phyloP scores from a whole-genome alignment of 1,140 invertebrate genomes.

The Bombus soroeensis region DNA sequence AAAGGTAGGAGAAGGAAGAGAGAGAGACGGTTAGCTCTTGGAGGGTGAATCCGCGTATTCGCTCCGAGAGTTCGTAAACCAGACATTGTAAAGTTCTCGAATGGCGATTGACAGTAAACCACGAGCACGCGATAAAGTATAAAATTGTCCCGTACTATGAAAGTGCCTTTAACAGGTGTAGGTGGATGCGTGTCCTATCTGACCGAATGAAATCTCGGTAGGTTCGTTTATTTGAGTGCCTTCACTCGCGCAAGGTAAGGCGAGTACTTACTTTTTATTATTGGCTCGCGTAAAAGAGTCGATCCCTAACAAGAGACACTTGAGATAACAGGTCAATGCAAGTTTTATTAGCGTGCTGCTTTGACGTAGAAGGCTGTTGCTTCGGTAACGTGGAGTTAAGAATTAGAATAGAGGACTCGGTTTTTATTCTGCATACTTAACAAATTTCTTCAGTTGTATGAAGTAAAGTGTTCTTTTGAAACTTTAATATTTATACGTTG shows the following conservation, averaged over 20 bases:
- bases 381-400: too few relatives aligned
- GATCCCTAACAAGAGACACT: constrained; percentile 2
- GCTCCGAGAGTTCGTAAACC: constrained; percentile 68
- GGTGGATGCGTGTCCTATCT: constrained; percentile 42
- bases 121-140: constrained; percentile 48
- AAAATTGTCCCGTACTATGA: constrained; percentile 51
- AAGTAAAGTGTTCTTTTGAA: neutral
- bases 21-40: neutral
- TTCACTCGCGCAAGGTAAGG: constrained; percentile 4
- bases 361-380: neutral
- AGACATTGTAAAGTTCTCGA: constrained; percentile 75
- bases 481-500: neutral
- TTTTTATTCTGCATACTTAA: neutral
- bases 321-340: neutral
- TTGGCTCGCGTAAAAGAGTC: neutral
- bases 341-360: neutral
- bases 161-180: constrained; percentile 44
- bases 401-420: too few relatives aligned
- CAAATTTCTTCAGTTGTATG: neutral
- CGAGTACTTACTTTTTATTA: constrained; percentile 26
- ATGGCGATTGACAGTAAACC: constrained; percentile 71
- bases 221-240: constrained; percentile 65
- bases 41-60: neutral
- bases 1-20: constrained; percentile 18
- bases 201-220: constrained; percentile 52